Base-by-base conservation (phyloP, 2,797 vertebrate genomes). In the Mormyrops attenuatus region DNA sequence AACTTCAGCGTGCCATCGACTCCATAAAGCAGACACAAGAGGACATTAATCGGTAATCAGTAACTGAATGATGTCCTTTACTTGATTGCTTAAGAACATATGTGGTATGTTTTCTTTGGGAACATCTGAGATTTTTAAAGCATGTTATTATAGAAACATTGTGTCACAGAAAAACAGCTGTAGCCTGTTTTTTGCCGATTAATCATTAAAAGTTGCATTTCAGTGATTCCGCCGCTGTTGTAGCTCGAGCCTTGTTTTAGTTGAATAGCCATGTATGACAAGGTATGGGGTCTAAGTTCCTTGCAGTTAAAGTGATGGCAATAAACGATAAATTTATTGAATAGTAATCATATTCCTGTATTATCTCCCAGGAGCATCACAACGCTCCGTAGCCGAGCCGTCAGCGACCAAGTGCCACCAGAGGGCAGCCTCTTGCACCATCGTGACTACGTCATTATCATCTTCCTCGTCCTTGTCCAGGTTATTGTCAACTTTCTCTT, bases 1-100 rank as follows among this genome's bases (percentile, higher is more conserved):
- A 99, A 93, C 96, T 99, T 92, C 98, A 99, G 92, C 97, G 96
- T 97, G 97, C 98, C 95, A 98, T 99, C 90, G 98, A 99, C 90
- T 98, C 98, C 88, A 98, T 99, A 94, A 98, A 97, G 93, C 91
- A 96, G 93, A 98, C 98, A 0, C 98, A 99, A 93, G 98, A 99
- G 93, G 98, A 99, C 92, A 99, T 99, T 57, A 98, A 97, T 95
- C 98, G 98, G 98, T 99, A 95, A 89, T 91, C 9, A 0, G 87
- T 41, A 5, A 30, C 26, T 2, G 15, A 53, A 0, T 2, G 50
- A 8, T 7, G 11, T 2, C 22, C 20, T 82, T 73, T 49, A 50
- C 11, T n/a, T 3, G 15, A 38, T 38, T 13, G 11, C 66, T 73
- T 73, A 17, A 73, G 30, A 73, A 4, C 13, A 17, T 15, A 4